These are phyloP conservation scores for Meleagris gallopavo DNA, from an alignment of 2,113 vertebrate species.

Conservation along the genomic window DNA sequence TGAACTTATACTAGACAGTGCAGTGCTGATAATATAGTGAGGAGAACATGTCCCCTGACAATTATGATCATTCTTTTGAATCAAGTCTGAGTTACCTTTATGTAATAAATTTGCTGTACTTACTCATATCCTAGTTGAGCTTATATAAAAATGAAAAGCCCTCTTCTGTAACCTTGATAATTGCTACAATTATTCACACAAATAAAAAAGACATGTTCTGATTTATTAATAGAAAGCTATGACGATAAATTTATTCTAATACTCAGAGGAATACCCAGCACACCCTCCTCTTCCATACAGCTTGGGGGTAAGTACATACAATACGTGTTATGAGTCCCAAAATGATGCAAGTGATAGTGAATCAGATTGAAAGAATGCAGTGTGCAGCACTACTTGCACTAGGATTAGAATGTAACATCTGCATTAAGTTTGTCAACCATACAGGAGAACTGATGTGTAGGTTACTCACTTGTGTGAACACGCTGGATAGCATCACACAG, in stretches of 20 bases:
- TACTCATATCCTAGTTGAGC: constrained; percentile 2
- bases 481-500: not conserved
- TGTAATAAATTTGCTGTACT: constrained; percentile 12
- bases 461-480: not conserved
- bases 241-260: constrained; percentile 38
- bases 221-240: constrained; percentile 58
- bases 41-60: not conserved
- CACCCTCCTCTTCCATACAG: constrained; percentile 26
- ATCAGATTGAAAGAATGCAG: not conserved
- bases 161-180: constrained; percentile 37
- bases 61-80: constrained; percentile 35
- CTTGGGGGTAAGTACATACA: constrained; percentile 27
- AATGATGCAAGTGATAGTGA: not conserved
- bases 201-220: constrained; percentile 54
- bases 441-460: not conserved
- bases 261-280: constrained; percentile 49
- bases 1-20: not conserved
- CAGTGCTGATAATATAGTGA: not conserved
- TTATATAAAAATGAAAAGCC: constrained; percentile 44
- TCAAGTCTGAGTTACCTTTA: constrained; percentile 1
- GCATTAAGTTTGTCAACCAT: constrained; percentile 3
- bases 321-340: constrained; percentile 13
- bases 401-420: constrained; percentile 8
- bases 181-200: constrained; percentile 70
- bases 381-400: not conserved